Evolutionary conservation across 2,888 invertebrate species (phyloP).

Genomic region (Timema podura): DNA sequence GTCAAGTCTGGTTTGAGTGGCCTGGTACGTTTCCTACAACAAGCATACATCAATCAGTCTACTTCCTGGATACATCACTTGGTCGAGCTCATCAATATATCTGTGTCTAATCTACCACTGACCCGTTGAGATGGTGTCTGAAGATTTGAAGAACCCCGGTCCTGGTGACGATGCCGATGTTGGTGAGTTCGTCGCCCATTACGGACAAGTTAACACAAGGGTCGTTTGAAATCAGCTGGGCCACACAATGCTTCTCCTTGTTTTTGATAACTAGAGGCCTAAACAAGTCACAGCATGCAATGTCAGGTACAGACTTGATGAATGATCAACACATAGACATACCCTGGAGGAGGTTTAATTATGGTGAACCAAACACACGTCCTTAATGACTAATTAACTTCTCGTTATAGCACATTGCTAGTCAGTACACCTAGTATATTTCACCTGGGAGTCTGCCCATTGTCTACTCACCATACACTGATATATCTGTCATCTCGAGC

Average conservation of each 20-base stretch:
- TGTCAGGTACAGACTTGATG: neutral
- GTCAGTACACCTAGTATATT: too few species aligned
- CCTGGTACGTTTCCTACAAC: neutral
- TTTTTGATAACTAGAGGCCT: conserved; percentile 33
- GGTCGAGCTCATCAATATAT: too few species aligned
- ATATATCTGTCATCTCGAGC: conserved; percentile 39
- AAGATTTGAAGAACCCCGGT: conserved; percentile 78
- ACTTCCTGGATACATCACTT: too few species aligned
- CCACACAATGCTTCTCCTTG: conserved; percentile 49
- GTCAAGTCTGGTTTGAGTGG: neutral
- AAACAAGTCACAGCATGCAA: neutral
- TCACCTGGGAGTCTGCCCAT: neutral
- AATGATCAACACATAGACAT: too few species aligned
- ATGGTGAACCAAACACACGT: too few species aligned
- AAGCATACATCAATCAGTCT: neutral
- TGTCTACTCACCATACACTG: conserved; percentile 39
- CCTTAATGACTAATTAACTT: too few species aligned
- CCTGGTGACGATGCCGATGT: conserved; percentile 56
- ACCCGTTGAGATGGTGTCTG: conserved; percentile 72
- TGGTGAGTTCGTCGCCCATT: conserved; percentile 16
- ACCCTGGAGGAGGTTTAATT: too few species aligned
- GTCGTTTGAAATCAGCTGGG: conserved; percentile 66
- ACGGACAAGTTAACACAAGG: conserved; percentile 52
- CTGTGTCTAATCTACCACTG: conserved; percentile 36
- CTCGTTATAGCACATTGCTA: too few species aligned